phyloP scores from a whole-genome alignment of 2,888 invertebrate genomes.

The Macrophya alboannulata region DNA sequence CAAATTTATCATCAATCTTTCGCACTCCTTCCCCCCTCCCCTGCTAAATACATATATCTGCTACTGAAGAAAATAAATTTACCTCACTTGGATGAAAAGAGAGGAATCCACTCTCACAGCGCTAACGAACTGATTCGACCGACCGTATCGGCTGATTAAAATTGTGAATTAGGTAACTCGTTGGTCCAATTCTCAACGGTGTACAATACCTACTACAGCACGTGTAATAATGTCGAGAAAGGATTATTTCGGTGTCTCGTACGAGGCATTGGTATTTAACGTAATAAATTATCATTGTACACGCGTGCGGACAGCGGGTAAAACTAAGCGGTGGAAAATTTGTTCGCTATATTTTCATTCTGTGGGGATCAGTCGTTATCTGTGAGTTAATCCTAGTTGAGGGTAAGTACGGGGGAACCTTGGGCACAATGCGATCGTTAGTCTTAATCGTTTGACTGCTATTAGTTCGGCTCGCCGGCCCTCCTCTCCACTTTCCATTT shows the following conservation, averaged over 20 bases:
- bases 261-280: not conserved
- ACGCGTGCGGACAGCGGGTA: not conserved
- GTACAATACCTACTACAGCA: not conserved
- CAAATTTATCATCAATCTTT: constrained; percentile 23
- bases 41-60: not conserved
- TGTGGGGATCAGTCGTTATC: constrained; percentile 65
- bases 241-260: not conserved
- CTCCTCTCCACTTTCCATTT: constrained; percentile 19
- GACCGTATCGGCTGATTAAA: constrained; percentile 1
- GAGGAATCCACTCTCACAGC: not conserved
- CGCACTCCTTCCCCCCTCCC: not conserved
- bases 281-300: not conserved
- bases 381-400: constrained; percentile 67
- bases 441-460: constrained; percentile 72
- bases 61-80: not conserved
- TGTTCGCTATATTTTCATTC: constrained; percentile 54
- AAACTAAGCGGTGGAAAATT: constrained; percentile 13
- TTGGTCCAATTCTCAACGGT: not conserved
- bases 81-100: not conserved
- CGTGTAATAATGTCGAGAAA: not conserved
- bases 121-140: not conserved
- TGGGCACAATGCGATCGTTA: constrained; percentile 69
- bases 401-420: constrained; percentile 62
- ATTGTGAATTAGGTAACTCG: constrained; percentile 5
- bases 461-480: constrained; percentile 64